A percentile compares a stretch with the other conserved stretches of the same genome.
Conservation (phyloP, 2,113 vertebrate species). For the Plecotus auritus region DNA sequence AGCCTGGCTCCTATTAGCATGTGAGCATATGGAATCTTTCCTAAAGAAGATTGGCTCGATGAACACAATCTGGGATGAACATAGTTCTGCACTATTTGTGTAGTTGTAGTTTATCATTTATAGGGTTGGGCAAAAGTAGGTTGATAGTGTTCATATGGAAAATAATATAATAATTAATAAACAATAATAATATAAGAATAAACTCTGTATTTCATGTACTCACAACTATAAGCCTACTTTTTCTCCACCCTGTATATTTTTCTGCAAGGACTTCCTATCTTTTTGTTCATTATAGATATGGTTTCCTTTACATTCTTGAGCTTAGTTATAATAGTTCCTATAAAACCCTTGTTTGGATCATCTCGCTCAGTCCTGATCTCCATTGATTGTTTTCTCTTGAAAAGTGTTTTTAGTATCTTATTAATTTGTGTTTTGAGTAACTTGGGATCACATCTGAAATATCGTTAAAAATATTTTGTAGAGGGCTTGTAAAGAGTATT, state of each 20-base stretch:
- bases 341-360: not conserved
- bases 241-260: not conserved
- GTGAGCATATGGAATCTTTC: not conserved
- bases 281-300: not conserved
- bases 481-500: not conserved
- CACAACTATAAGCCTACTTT: not conserved
- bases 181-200: not conserved
- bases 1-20: not conserved
- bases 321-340: not conserved
- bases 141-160: not conserved
- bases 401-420: not conserved
- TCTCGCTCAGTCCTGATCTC: not conserved
- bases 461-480: not conserved
- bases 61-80: not conserved
- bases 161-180: not conserved
- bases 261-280: not conserved
- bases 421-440: not conserved
- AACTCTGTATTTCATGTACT: not conserved
- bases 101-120: not conserved
- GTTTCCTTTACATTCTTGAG: not conserved
- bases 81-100: not conserved
- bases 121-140: not conserved
- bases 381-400: not conserved
- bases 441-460: not conserved
- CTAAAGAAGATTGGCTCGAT: not conserved